Base-by-base conservation (phyloP, 2,888 invertebrate species). In the Orchesellides sinensis region DNA sequence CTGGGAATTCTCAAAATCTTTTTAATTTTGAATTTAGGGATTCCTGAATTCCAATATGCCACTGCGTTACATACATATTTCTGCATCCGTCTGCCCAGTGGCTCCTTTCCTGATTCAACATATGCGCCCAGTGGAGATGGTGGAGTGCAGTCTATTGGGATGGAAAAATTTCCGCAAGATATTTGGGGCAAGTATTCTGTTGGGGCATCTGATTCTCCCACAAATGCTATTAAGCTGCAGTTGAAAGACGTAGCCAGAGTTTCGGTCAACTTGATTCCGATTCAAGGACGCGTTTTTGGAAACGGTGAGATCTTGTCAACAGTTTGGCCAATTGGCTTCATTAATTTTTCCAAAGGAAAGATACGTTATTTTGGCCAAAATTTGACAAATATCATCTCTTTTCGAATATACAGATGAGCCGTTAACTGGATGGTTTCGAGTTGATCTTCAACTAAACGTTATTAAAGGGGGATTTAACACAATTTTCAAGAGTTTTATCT, bases 91-190 rank as follows among this genome's bases (percentile, higher is more conserved):
- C 25, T 77, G 8, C 77, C 77, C 17, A 5, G 6, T 0, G 75
- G 23, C 12, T 25, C 23, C 0, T 4, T 54, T 4, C 65, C 52
- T 14, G 45, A 66, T n/a, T 8, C 0, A 0, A 10, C 56, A 2
- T 74, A 65, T 19, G 10, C 3, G 8, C n/a, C 2, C 0, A 32
- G 32, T 3, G 56, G 56, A n/a, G 0, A 32, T 17, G 21, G 27
- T 1, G 19, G 59, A 10, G 17, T 27, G n/a, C 8, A 8, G 0
- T 32, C 23, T 4, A 54, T 65, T 14, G 77, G 77, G n/a, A 32
- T 77, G 10, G 77, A 77, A 25, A 77, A 77, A 17, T 77, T 77
- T n/a, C 77, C 77, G 0, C 29, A 23, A 25, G n/a, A 68, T 4
- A 32, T 68, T 6, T 77, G 66, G 68, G n/a, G 25, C 0, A 77